Percentiles rank a stretch among this genome's conserved stretches.
These are phyloP conservation scores for Tachypleus tridentatus DNA, from an alignment of 1,140 invertebrate genomes.

Conservation along the genomic window DNA sequence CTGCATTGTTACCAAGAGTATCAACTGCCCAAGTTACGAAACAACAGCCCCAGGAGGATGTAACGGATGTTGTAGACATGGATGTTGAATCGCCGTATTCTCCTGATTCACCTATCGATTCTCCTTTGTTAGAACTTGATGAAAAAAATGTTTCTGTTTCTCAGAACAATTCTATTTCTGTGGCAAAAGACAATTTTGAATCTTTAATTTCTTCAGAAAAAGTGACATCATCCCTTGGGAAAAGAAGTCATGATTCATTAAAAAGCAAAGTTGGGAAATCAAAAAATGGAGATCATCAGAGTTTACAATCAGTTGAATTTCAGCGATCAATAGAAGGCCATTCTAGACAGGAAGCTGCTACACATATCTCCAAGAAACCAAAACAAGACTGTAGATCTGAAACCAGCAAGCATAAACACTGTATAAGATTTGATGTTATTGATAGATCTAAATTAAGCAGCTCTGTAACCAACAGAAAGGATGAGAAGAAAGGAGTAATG, in stretches of 20 bases:
- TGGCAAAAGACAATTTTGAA: slow-evolving; percentile 19
- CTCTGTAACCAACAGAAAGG: too few relatives aligned
- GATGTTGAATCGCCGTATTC: slow-evolving; percentile 40
- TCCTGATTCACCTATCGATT: slow-evolving; percentile 27
- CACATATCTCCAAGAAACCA: slow-evolving; percentile 7
- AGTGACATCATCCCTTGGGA: not conserved
- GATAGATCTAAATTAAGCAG: not conserved
- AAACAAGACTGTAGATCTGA: slow-evolving; percentile 14
- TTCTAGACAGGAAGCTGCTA: slow-evolving; percentile 3
- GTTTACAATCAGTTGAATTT: too few relatives aligned
- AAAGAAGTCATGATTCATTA: slow-evolving; percentile 1
- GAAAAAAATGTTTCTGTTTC: too few relatives aligned
- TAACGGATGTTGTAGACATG: slow-evolving; percentile 45
- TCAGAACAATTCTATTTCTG: slow-evolving; percentile 17
- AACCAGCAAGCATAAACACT: slow-evolving; percentile 7
- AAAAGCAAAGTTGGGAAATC: too few relatives aligned
- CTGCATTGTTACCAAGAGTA: not conserved
- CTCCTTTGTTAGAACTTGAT: slow-evolving; percentile 11
- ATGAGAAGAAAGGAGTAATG: too few relatives aligned
- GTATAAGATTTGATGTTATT: slow-evolving; percentile 9
- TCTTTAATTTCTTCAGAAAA: slow-evolving; percentile 9
- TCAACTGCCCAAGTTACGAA: not conserved
- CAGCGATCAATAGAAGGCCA: slow-evolving; percentile 6
- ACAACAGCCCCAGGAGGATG: slow-evolving; percentile 20
- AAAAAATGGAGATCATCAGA: too few relatives aligned